These are phyloP conservation scores for Xanthorhoe designata DNA, from an alignment of 2,888 invertebrate species.

Conservation along the genomic window DNA sequence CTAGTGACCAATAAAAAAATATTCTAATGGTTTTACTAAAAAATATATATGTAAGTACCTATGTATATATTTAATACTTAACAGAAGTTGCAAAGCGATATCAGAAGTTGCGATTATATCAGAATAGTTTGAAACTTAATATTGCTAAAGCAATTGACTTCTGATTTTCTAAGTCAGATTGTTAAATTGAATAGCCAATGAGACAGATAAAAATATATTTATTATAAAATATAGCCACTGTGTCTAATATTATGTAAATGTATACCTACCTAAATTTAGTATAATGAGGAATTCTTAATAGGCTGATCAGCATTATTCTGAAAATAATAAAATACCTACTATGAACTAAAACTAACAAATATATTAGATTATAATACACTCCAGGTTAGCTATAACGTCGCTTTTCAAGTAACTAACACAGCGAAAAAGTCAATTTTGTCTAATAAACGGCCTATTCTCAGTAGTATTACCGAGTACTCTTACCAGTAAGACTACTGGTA, in stretches of 20 bases:
- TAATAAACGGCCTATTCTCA: no score
- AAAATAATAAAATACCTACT: no score
- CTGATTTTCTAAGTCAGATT: slow-evolving; percentile 5
- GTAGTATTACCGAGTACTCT: no score
- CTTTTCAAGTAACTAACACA: no score
- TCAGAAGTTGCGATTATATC: not conserved
- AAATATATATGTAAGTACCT: no score
- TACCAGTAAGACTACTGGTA: no score
- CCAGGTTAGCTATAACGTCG: no score
- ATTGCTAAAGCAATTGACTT: slow-evolving; percentile 10
- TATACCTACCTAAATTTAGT: no score
- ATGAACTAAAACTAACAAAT: no score
- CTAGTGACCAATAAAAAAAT: no score
- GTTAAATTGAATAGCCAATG: slow-evolving; percentile 3
- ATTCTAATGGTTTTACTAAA: not conserved
- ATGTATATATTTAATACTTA: not conserved
- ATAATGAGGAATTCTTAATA: not conserved
- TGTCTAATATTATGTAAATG: not conserved
- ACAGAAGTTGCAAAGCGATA: not conserved
- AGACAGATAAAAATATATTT: not conserved
- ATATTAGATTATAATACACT: no score
- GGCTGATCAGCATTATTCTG: not conserved
- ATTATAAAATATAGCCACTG: not conserved
- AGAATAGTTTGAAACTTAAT: slow-evolving; percentile 13
- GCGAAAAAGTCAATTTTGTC: no score